These are phyloP conservation scores for Drosophila bifasciata DNA, from an alignment of 1,140 invertebrate species.

Conservation along the genomic window DNA sequence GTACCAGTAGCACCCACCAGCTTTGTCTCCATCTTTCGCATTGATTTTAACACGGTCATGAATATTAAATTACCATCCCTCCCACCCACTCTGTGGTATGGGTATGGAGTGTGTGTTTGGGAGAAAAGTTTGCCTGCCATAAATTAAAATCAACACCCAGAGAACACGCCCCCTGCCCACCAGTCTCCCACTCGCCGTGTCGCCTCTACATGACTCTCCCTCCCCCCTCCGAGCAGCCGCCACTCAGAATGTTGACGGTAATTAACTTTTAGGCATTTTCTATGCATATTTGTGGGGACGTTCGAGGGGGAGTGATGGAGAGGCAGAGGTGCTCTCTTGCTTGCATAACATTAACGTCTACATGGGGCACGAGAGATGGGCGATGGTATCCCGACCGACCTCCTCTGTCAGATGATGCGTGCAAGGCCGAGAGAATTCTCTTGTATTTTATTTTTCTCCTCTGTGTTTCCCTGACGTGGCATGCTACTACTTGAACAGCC, in stretches of 20 bases:
- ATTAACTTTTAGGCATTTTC: constrained; percentile 82
- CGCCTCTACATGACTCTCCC: too few species aligned
- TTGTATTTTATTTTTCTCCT: constrained; percentile 17
- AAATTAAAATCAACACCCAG: constrained; percentile 78
- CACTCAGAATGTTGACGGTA: constrained; percentile 80
- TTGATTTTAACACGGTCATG: constrained; percentile 81
- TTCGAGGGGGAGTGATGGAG: constrained; percentile 2
- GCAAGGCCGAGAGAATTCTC: constrained; percentile 44
- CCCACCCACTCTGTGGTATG: constrained; percentile 8
- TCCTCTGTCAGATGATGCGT: constrained; percentile 58
- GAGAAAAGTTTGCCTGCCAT: constrained; percentile 76
- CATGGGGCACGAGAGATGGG: constrained; percentile 2
- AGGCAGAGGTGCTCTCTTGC: constrained; percentile 26
- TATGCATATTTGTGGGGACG: constrained; percentile 75
- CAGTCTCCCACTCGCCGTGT: not conserved
- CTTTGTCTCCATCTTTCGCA: constrained; percentile 50
- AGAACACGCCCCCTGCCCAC: constrained; percentile 53
- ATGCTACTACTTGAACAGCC: too few species aligned
- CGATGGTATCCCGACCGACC: not conserved
- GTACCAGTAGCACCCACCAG: constrained; percentile 31
- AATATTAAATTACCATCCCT: constrained; percentile 78
- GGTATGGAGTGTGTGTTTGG: constrained; percentile 1
- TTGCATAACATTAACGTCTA: constrained; percentile 74
- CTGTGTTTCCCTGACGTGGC: not conserved
- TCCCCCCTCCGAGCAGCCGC: constrained; percentile 35